Percentiles rank a stretch among this genome's conserved stretches.
These are phyloP conservation scores for Prinia subflava DNA, from an alignment of 2,113 vertebrate species.

Conservation along the genomic window DNA sequence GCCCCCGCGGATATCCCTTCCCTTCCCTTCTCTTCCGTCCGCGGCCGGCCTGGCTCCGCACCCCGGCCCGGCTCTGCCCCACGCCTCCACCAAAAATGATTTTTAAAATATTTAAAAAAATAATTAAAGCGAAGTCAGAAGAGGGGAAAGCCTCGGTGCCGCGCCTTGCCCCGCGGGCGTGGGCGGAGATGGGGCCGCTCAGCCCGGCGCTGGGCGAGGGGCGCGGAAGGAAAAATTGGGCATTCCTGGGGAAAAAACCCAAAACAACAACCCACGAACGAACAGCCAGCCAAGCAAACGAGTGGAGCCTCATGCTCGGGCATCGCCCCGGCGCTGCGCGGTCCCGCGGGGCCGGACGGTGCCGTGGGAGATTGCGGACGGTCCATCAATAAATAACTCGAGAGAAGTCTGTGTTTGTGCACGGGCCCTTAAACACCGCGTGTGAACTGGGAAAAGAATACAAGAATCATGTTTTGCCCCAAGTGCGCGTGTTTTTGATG, in stretches of 20 bases:
- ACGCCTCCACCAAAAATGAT: background rate
- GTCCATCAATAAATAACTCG: accelerated
- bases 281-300: accelerated
- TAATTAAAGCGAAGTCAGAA: background rate
- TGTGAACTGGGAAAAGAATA: background rate
- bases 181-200: background rate
- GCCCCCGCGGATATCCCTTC: no score
- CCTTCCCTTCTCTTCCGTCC: background rate
- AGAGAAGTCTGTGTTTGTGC: background rate
- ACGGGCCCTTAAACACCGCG: background rate
- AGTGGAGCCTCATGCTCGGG: background rate
- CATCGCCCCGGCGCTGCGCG: background rate
- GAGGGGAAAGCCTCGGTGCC: background rate
- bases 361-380: background rate
- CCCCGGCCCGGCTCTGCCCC: background rate
- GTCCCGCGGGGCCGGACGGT: background rate
- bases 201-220: background rate
- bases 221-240: background rate
- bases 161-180: background rate
- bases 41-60: background rate
- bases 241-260: background rate
- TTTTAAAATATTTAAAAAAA: accelerated
- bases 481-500: background rate
- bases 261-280: no score
- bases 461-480: background rate